Evolutionary conservation across 2,888 invertebrate species (phyloP), one percentile per base, ranked within the genome.

Genomic region (Drosophila diplacantha): DNA sequence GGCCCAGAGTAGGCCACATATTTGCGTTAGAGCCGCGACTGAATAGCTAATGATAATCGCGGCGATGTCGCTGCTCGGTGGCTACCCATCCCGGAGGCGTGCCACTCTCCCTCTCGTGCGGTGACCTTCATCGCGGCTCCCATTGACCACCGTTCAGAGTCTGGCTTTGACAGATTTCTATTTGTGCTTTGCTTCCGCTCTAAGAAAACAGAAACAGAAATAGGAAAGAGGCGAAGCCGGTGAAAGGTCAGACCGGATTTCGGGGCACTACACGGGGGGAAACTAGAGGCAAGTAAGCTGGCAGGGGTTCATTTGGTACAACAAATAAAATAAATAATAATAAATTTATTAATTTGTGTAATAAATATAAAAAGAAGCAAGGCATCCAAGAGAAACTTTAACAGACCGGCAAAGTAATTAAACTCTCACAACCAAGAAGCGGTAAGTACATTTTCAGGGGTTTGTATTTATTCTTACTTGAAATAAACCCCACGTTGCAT

Each of bases 231-330:
- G 43, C 41, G 11, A n/a, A 6, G 6, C 26, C 20, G 14, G 59
- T 60, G 61, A 60, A 60, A 60, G 60, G 50, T 16, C 39, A 24
- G 41, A 24, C 38, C 59, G 61, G 47, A 60, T 61, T 61, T 60
- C 9, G 26, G 31, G 16, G 31, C 18, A 16, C 14, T 34, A 37
- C 58, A 53, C 52, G 5, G 22, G 1, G 8, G 22, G 6, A 43
- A 43, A 46, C 31, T 1, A 1, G 6, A 20, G 14, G 14, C 18
- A 9, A 8, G 8, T 8, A 34, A 4, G 2, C 31, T 32, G 3
- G 4, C 29, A 8, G 3, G 3, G n/a, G n/a, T n/a, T n/a, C n/a
- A n/a, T n/a, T n/a, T n/a, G n/a, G n/a, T n/a, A n/a, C n/a, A n/a
- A n/a, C n/a, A n/a, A n/a, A n/a, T n/a, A n/a, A n/a, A n/a, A n/a